phyloP scores from a whole-genome alignment of 2,797 vertebrate genomes.

The Mycteria americana region DNA sequence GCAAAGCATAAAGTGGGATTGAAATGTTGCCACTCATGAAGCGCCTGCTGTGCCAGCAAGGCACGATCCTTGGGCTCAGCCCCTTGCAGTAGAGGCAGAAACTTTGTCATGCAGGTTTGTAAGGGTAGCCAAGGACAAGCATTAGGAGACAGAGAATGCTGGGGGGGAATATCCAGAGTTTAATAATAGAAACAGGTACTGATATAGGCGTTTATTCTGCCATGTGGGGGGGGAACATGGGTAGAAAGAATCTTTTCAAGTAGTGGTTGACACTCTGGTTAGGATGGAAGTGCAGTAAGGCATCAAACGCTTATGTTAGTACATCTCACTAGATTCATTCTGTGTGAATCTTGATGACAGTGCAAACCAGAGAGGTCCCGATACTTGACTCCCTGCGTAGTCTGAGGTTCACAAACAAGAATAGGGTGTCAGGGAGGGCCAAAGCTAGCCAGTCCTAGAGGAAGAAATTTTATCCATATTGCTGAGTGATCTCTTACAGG shows the following conservation, averaged over 20 bases:
- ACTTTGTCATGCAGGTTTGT: not conserved
- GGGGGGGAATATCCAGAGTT: not conserved
- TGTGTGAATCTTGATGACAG: not conserved
- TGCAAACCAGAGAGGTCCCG: not conserved
- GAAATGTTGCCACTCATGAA: not conserved
- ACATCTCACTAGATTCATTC: not conserved
- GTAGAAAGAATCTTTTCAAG: not conserved
- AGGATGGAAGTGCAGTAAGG: not conserved
- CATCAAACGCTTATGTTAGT: accelerated
- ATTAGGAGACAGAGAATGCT: not conserved
- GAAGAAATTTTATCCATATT: not conserved
- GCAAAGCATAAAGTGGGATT: slow-evolving; percentile 34
- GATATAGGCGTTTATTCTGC: not conserved
- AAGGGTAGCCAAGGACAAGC: slow-evolving; percentile 8
- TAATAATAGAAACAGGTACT: not conserved
- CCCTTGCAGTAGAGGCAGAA: not conserved
- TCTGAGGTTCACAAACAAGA: not conserved
- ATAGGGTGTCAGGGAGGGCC: not conserved
- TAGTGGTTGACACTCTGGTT: not conserved
- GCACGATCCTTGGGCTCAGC: not conserved
- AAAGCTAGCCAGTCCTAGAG: not conserved
- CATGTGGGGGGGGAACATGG: accelerated
- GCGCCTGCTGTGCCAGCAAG: not conserved
- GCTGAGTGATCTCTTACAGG: not conserved
- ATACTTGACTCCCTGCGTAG: accelerated